Percentiles rank a stretch among this genome's conserved stretches.
These are phyloP conservation scores for Phainopepla nitens DNA, from an alignment of 2,113 vertebrate genomes.

Conservation along the genomic window DNA sequence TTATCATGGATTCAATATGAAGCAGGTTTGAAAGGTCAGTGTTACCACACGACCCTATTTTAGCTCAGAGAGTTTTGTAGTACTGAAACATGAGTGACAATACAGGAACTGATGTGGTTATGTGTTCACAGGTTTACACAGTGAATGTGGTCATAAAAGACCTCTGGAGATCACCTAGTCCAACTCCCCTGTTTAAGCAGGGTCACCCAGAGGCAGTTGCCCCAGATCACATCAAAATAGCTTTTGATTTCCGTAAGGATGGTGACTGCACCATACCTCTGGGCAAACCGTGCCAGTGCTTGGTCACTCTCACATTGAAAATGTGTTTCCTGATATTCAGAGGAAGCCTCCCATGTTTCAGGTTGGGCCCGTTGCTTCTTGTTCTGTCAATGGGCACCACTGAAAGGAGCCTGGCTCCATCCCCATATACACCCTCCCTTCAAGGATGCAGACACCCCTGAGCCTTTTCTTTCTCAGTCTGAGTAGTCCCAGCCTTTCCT, in stretches of 20 bases:
- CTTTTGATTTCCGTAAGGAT: background rate
- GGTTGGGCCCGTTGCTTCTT: background rate
- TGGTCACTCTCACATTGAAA: background rate
- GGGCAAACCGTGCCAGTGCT: background rate
- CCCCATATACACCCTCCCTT: background rate
- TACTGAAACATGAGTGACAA: background rate
- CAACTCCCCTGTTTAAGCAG: background rate
- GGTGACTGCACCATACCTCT: background rate
- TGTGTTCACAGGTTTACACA: background rate
- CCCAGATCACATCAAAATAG: fast-evolving
- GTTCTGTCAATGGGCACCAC: background rate
- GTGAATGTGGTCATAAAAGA: background rate
- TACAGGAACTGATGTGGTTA: background rate
- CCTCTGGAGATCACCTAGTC: background rate
- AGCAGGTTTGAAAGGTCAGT: background rate
- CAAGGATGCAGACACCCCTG: background rate
- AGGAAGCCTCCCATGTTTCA: background rate
- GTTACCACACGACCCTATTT: background rate
- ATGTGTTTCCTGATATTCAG: background rate
- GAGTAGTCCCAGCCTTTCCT: background rate
- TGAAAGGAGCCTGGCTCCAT: background rate
- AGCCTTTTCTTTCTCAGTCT: background rate
- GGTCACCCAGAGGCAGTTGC: background rate
- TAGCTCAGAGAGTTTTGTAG: background rate
- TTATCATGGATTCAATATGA: background rate